Percentiles rank a stretch among this genome's conserved stretches.
These are phyloP conservation scores for Villa cingulata DNA, from an alignment of 2,888 invertebrate genomes.

Conservation along the genomic window DNA sequence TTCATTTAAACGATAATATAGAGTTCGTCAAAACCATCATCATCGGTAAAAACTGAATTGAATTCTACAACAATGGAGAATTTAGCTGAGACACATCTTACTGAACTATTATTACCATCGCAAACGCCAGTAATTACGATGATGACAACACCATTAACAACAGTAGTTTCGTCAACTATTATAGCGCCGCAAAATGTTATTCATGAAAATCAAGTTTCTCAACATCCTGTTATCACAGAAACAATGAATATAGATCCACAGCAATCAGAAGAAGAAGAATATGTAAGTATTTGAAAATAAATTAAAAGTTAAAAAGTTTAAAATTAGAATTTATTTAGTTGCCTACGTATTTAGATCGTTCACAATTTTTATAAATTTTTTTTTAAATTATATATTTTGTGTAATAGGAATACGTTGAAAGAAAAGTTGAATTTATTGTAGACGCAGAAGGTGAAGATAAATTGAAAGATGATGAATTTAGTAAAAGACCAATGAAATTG, in stretches of 20 bases:
- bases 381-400: constrained; percentile 6
- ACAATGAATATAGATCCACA: constrained; percentile 25
- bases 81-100: constrained; percentile 22
- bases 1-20: constrained; percentile 10
- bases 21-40: constrained; percentile 23
- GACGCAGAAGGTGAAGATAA: constrained; percentile 23
- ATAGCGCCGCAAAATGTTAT: constrained; percentile 9
- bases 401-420: constrained; percentile 38
- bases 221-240: background rate
- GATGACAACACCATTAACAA: constrained; percentile 9
- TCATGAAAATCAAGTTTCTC: constrained; percentile 11
- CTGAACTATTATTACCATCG: constrained; percentile 17
- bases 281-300: constrained; percentile 44
- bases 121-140: constrained; percentile 13
- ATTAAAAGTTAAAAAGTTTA: no score
- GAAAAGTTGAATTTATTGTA: constrained; percentile 49
- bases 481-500: constrained; percentile 34
- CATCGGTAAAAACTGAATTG: constrained; percentile 19
- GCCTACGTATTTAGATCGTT: no score
- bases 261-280: constrained; percentile 50
- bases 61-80: constrained; percentile 25
- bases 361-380: background rate
- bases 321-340: no score
- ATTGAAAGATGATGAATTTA: constrained; percentile 29
- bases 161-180: no score